A percentile compares a stretch with the other conserved stretches of the same genome.
These are phyloP conservation scores for Drosophila colorata DNA, from an alignment of 2,888 invertebrate genomes.

Conservation along the genomic window DNA sequence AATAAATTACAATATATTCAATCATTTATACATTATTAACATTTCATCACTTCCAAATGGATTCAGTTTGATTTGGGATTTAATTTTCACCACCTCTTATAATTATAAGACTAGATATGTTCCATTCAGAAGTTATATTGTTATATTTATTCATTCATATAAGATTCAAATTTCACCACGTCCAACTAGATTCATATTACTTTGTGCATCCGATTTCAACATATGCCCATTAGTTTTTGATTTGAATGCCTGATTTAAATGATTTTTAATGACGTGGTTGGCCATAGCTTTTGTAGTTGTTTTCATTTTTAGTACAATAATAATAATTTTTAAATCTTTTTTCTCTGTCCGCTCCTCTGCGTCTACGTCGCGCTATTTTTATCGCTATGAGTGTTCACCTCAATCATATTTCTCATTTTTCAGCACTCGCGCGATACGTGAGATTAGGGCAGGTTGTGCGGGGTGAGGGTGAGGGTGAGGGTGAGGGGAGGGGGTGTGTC, in stretches of 20 bases:
- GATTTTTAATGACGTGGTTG: conserved; percentile 43
- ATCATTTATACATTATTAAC: too few relatives aligned
- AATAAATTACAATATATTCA: too few relatives aligned
- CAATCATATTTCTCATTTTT: conserved; percentile 79
- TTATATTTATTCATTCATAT: too few relatives aligned
- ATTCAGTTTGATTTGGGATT: too few relatives aligned
- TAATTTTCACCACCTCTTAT: not conserved
- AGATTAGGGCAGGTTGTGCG: conserved; percentile 32
- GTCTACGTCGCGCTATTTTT: conserved; percentile 66
- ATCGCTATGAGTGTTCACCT: conserved; percentile 74
- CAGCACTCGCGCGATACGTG: conserved; percentile 55
- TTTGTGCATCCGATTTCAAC: not conserved
- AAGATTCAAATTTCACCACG: not conserved
- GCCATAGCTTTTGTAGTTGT: conserved; percentile 41
- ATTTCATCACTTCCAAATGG: conserved; percentile 2
- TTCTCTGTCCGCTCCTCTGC: conserved; percentile 29
- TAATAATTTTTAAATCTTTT: conserved; percentile 51
- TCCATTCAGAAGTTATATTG: too few relatives aligned
- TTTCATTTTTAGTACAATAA: conserved; percentile 67
- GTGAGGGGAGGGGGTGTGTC: conserved; percentile 11
- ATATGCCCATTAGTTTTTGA: not conserved
- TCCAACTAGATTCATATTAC: not conserved
- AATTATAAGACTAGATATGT: too few relatives aligned
- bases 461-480: conserved; percentile 1
- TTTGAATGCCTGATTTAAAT: conserved; percentile 22